Evolutionary conservation across 2,113 vertebrate genomes (phyloP), one percentile per base, ranked within the genome.

Genomic region (Struthidea cinerea): DNA sequence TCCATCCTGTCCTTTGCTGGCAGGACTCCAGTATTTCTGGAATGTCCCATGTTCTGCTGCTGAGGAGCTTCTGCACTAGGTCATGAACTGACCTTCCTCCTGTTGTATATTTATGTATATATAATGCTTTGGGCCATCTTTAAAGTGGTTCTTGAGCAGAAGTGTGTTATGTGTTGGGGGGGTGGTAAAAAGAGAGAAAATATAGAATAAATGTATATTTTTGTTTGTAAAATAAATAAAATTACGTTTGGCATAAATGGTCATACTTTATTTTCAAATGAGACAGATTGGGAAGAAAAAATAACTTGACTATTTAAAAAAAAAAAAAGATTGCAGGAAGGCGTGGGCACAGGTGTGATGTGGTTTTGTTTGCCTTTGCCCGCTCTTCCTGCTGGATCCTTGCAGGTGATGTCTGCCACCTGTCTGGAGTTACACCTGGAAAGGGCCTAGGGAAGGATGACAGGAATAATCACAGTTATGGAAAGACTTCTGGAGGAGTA

Each of bases 191-290:
- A 89, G 65, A 97, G 57, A 94, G 64, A 93, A 92, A 95, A 96
- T 96, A 94, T 4, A 94, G 82, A 94, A 82, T 56, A 93, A 94
- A 96, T 96, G 97, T 97, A 95, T 97, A 97, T 97, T 97, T 97
- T 97, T 97, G 82, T 96, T 95, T 96, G 96, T 97, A 96, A 97
- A 96, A 94, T 97, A 97, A 97, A 96, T 95, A 74, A 95, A 96
- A 75, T 86, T 85, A 97, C 64, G 73, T 97, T 97, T 97, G 96
- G 94, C 93, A 95, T 97, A 97, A 96, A 89, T 47, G 12, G 21
- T 60, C 26, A 35, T 71, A 28, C 14, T 35, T 79, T 37, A 4
- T 85, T 91, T 93, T 83, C 28, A 65, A 63, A 59, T 59, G 26
- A 70, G 49, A 32, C 8, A 2, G 39, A 13, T 5, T 35, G 11